Evolutionary conservation across 2,113 vertebrate species (phyloP).

Genomic region (Gallinago undulata): DNA sequence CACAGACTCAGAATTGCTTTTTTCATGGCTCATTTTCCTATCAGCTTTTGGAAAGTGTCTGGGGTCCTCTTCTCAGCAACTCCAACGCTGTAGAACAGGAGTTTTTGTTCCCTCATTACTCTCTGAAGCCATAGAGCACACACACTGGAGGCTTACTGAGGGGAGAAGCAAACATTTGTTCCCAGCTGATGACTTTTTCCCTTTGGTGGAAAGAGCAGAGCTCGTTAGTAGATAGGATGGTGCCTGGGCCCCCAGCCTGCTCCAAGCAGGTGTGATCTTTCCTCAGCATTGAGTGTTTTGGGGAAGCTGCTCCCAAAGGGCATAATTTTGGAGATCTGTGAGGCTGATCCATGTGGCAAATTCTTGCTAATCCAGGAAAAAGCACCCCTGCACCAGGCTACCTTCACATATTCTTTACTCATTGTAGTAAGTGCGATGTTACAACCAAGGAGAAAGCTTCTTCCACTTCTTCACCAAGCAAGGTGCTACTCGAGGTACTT

Average conservation of each 20-base stretch:
- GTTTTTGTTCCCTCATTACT: neutral
- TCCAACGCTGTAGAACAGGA: neutral
- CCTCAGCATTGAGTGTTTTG: neutral
- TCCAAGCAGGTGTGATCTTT: neutral
- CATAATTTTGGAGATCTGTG: neutral
- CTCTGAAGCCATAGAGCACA: neutral
- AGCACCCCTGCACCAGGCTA: neutral
- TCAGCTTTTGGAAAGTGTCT: neutral
- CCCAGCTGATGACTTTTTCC: neutral
- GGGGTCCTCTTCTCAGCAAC: neutral
- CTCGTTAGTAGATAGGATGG: neutral
- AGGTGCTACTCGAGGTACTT: neutral
- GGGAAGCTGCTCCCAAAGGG: neutral
- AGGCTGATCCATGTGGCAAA: neutral
- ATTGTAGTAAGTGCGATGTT: too few species aligned
- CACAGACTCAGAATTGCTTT: neutral
- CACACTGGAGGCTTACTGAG: neutral
- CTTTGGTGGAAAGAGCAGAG: neutral
- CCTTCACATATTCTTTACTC: neutral
- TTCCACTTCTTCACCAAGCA: neutral
- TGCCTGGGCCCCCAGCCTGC: neutral
- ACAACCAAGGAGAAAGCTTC: neutral
- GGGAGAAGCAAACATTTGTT: neutral
- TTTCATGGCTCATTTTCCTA: neutral
- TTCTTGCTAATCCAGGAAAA: neutral